phyloP scores from a whole-genome alignment of 2,888 invertebrate species.

The Danaus chrysippus region DNA sequence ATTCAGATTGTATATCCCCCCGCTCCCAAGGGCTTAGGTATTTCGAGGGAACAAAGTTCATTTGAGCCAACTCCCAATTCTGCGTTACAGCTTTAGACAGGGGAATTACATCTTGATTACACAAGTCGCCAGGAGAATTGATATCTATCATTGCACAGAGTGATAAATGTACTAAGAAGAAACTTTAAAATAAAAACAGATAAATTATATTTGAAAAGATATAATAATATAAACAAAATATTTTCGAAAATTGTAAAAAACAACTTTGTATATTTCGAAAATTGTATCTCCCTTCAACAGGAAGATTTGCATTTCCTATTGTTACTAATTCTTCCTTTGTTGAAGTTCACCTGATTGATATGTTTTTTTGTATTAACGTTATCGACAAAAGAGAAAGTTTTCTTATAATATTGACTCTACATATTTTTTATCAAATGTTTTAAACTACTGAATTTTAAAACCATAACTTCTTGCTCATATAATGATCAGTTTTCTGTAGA shows the following conservation, averaged over 20 bases:
- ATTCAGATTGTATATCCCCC: slow-evolving; percentile 9
- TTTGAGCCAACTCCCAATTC: slow-evolving; percentile 37
- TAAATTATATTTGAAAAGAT: not conserved
- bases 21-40: not conserved
- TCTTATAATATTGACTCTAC: not conserved
- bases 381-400: too few relatives aligned
- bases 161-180: not conserved
- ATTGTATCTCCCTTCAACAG: too few relatives aligned
- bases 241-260: too few relatives aligned
- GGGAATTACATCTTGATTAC: slow-evolving; percentile 7
- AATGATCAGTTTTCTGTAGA: not conserved
- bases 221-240: not conserved
- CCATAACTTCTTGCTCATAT: not conserved
- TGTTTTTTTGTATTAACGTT: too few relatives aligned
- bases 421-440: not conserved
- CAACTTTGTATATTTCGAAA: too few relatives aligned
- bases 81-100: not conserved
- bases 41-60: slow-evolving; percentile 39
- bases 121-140: slow-evolving; percentile 11
- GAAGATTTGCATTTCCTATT: too few relatives aligned
- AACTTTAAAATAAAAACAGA: not conserved
- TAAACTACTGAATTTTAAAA: not conserved
- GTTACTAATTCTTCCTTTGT: too few relatives aligned
- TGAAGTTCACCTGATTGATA: too few relatives aligned
- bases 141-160: slow-evolving; percentile 13